phyloP scores from a whole-genome alignment of 2,888 invertebrate genomes.

The Euplexia lucipara region DNA sequence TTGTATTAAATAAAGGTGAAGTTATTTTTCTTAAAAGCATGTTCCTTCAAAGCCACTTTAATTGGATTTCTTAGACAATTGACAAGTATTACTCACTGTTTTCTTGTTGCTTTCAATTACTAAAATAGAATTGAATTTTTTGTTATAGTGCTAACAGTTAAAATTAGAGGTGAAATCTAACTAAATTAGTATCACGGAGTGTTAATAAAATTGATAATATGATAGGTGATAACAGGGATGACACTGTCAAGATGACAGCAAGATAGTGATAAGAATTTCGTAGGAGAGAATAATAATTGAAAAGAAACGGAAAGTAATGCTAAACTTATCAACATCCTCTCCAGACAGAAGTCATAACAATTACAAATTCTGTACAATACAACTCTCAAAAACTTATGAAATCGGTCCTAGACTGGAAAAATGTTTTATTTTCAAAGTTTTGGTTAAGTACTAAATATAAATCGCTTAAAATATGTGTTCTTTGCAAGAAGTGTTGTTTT shows the following conservation, averaged over 20 bases:
- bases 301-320: background rate
- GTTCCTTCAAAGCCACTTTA: slow-evolving; percentile 7
- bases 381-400: too few relatives aligned
- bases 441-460: too few relatives aligned
- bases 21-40: slow-evolving; percentile 65
- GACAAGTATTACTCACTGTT: slow-evolving; percentile 8
- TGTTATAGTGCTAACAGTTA: slow-evolving; percentile 19
- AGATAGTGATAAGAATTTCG: slow-evolving; percentile 9
- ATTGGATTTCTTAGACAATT: background rate
- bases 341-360: too few relatives aligned
- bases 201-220: too few relatives aligned
- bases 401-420: too few relatives aligned
- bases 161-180: slow-evolving; percentile 26
- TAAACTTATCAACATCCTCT: background rate
- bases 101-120: slow-evolving; percentile 16
- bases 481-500: too few relatives aligned
- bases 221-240: too few relatives aligned
- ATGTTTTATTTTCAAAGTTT: too few relatives aligned
- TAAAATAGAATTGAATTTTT: background rate
- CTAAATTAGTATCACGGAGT: slow-evolving; percentile 1
- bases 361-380: too few relatives aligned
- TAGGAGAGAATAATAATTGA: background rate
- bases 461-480: too few relatives aligned
- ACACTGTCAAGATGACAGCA: too few relatives aligned
- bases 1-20: slow-evolving; percentile 41